Base-by-base conservation (phyloP, 2,797 vertebrate species). In the Esox lucius region DNA sequence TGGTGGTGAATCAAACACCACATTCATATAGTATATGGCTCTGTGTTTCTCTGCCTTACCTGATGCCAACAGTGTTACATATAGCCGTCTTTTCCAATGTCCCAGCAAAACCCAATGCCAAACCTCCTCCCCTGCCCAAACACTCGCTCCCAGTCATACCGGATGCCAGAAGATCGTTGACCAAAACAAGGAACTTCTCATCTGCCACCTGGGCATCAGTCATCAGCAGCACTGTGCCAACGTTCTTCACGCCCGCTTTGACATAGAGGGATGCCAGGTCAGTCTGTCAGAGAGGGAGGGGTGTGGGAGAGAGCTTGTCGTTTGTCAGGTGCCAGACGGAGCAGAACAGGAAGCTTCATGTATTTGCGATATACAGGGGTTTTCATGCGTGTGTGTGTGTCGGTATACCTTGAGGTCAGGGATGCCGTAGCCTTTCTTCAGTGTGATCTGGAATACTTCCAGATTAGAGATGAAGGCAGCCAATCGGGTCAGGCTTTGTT, bases 81-180 rank as follows among this genome's bases (percentile, higher is more conserved):
- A 31, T 31, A 31, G 28, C 28, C 28, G 28, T 31, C 28, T 31
- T n/a, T 11, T 2, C 19, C n/a, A 26, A 65, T 16, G 2, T 35
- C 64, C 64, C 31, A 31, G 6, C 7, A 6, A 42, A 6, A 8
- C 28, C 33, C 35, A 46, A 22, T 22, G 39, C n/a, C n/a, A 42
- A 48, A 42, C 39, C 39, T 42, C 11, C n/a, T 13, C 66, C 17
- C 33, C 7, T 11, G 33, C 31, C 35, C 66, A 68, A n/a, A 11
- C 8, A 12, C 35, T 28, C n/a, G 8, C 7, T 67, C 77, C 75
- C 68, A 78, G 70, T 66, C 78, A 87, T 91, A 99, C 97, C 98
- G 76, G 97, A 96, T 70, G 97, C 96, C 91, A 99, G 75, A 76
- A 99, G 94, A 86, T 99, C 97, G 51, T 99, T 99, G 87, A 99